phyloP scores from a whole-genome alignment of 1,140 invertebrate genomes.

The Trachymyrmex septentrionalis region DNA sequence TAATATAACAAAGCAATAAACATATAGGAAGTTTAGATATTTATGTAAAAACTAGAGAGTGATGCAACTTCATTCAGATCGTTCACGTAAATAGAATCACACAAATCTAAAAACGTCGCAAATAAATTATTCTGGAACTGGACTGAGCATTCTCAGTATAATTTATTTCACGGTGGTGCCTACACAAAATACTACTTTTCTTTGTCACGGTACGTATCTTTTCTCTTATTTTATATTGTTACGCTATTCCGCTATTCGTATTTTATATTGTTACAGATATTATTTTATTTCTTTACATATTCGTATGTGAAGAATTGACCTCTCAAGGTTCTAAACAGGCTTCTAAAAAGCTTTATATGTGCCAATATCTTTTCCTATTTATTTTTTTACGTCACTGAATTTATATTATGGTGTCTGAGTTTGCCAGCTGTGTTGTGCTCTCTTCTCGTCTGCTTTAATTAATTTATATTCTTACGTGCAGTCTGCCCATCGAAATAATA shows the following conservation, averaged over 20 bases:
- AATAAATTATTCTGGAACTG: background rate
- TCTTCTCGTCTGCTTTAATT: constrained; percentile 31
- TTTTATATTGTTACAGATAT: background rate
- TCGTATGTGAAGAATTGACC: background rate
- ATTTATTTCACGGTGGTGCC: background rate
- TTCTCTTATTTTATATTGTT: background rate
- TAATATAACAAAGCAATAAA: background rate
- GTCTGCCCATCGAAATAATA: background rate
- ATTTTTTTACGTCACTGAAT: constrained; percentile 2
- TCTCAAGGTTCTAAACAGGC: too few relatives aligned
- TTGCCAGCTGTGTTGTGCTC: constrained; percentile 37
- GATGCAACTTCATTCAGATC: background rate
- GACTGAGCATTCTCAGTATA: background rate
- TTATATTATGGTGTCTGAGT: background rate
- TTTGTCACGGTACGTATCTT: background rate
- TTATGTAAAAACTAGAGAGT: background rate
- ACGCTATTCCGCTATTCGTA: too few relatives aligned
- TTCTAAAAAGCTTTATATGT: background rate
- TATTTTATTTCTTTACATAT: background rate
- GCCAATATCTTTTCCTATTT: constrained; percentile 19
- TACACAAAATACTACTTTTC: background rate
- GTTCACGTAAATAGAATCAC: background rate
- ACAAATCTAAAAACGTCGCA: background rate
- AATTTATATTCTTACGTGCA: background rate
- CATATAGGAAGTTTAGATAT: background rate